These are phyloP conservation scores for Leguminivora glycinivorella DNA, from an alignment of 1,140 invertebrate species.

Conservation along the genomic window DNA sequence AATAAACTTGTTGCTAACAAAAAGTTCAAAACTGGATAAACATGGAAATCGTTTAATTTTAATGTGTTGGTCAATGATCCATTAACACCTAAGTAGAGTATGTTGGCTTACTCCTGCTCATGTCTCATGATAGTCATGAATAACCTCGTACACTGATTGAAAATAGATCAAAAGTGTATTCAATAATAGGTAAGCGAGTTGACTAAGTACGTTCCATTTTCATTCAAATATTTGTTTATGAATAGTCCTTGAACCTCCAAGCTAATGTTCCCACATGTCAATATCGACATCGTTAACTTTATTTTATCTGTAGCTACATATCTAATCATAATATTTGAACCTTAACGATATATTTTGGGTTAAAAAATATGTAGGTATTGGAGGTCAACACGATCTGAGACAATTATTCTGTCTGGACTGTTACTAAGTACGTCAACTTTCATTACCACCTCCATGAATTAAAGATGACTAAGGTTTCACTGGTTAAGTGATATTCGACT, in stretches of 20 bases:
- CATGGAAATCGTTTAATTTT: no score
- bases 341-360: not conserved
- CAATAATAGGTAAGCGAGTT: not conserved
- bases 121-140: no score
- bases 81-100: no score
- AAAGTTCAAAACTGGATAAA: no score
- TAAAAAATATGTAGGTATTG: not conserved
- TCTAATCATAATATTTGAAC: slow-evolving; percentile 25
- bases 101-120: no score
- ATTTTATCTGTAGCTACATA: slow-evolving; percentile 11
- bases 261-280: slow-evolving; percentile 17
- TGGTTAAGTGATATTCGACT: no score
- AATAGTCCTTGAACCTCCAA: slow-evolving; percentile 20
- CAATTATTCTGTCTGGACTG: not conserved
- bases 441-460: not conserved
- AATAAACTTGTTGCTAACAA: no score
- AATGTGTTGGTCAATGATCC: no score
- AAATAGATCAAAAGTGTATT: not conserved
- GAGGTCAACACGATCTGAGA: not conserved
- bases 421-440: no score
- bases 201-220: not conserved
- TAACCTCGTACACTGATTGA: no score
- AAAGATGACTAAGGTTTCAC: no score
- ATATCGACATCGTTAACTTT: slow-evolving; percentile 17
- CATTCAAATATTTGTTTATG: slow-evolving; percentile 18